These are phyloP conservation scores for Thamnophis sirtalis DNA, from an alignment of 2,113 vertebrate genomes.

Conservation along the genomic window DNA sequence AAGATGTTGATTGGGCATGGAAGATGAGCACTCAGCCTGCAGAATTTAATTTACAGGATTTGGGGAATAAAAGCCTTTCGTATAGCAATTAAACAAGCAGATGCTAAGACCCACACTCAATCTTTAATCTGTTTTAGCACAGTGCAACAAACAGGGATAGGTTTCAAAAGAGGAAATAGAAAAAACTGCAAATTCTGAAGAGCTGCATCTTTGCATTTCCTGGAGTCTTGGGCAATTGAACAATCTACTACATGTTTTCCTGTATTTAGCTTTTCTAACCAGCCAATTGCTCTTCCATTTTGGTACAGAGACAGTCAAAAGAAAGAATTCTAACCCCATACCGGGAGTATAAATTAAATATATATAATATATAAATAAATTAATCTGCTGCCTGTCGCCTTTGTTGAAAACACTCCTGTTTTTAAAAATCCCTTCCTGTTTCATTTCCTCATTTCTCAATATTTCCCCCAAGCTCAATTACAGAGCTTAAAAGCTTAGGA, in stretches of 20 bases:
- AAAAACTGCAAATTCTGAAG: background rate
- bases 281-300: background rate
- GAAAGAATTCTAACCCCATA: background rate
- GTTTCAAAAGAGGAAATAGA: background rate
- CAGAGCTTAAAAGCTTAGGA: too few relatives aligned
- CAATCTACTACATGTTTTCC: background rate
- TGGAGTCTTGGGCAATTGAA: background rate
- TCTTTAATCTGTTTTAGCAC: background rate
- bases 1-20: background rate
- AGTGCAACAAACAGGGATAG: background rate
- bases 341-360: background rate
- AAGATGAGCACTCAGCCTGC: background rate
- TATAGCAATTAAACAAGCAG: background rate
- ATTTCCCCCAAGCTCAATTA: too few relatives aligned
- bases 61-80: rapidly evolving
- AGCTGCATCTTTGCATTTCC: background rate
- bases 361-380: background rate
- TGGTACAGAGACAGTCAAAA: background rate
- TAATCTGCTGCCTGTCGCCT: background rate
- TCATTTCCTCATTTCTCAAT: background rate
- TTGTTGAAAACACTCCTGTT: background rate
- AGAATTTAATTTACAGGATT: background rate
- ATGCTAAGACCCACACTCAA: background rate
- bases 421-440: background rate
- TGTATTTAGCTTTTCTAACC: background rate